Conservation (phyloP, 2,888 invertebrate species). For the Cryptocephalus primarius region DNA sequence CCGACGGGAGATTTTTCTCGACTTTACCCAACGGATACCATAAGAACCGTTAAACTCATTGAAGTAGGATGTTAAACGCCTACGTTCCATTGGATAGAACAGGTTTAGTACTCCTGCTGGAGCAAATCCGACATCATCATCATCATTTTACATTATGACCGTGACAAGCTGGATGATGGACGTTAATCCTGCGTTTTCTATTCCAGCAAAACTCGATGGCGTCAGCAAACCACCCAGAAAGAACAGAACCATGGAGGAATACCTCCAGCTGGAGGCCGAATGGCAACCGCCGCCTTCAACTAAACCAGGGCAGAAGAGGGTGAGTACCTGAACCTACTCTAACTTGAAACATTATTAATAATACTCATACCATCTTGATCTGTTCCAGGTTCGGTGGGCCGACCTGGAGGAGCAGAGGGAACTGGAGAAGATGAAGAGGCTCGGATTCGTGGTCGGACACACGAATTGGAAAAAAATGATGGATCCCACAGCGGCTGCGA, state of each 20-base stretch:
- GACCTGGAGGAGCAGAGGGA: conserved; percentile 88
- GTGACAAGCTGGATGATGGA: no score
- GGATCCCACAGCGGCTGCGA: conserved; percentile 79
- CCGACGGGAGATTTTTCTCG: no score
- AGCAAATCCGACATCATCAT: no score
- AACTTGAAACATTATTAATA: not conserved
- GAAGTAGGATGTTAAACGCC: no score
- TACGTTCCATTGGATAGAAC: no score
- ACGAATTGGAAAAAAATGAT: conserved; percentile 95
- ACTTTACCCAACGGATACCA: no score
- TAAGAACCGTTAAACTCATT: no score
- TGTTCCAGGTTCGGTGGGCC: conserved; percentile 86
- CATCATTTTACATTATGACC: no score
- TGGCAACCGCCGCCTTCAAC: conserved; percentile 49
- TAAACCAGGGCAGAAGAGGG: conserved; percentile 78
- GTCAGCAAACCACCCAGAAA: conserved; percentile 64
- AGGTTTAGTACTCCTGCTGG: no score
- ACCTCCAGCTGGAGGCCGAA: conserved; percentile 75
- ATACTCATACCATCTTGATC: not conserved
- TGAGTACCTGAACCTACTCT: conserved; percentile 35
- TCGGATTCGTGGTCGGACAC: conserved; percentile 94
- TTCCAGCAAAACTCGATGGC: conserved; percentile 87
- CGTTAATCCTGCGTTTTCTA: conserved; percentile 15
- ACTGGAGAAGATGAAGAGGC: conserved; percentile 86
- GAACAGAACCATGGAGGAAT: conserved; percentile 80